Percentiles rank a stretch among this genome's conserved stretches.
Conservation (phyloP, 2,888 invertebrate genomes). For the Amphipoea lucens region DNA sequence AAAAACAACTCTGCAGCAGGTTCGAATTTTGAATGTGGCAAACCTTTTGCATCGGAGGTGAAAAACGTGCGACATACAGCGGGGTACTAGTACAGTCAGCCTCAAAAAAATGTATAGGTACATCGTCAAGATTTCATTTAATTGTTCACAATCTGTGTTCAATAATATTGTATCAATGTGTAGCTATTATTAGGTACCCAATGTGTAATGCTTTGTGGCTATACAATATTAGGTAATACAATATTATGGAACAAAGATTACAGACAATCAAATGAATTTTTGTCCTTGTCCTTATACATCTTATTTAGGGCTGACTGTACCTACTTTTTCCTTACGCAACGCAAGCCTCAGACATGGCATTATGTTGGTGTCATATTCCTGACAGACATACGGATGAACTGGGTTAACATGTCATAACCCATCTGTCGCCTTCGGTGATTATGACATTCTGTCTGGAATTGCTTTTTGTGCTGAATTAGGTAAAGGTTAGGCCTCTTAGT, state of each 20-base stretch:
- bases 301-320: neutral
- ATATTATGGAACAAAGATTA: neutral
- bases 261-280: neutral
- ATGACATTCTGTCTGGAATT: slow-evolving; percentile 27
- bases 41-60: slow-evolving; percentile 22
- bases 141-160: neutral
- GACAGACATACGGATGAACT: slow-evolving; percentile 36
- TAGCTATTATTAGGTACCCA: neutral
- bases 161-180: neutral
- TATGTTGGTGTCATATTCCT: slow-evolving; percentile 33
- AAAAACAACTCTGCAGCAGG: neutral
- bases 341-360: slow-evolving; percentile 2
- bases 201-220: neutral
- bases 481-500: neutral
- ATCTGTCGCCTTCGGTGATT: slow-evolving; percentile 14
- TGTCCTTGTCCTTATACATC: neutral
- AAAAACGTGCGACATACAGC: slow-evolving; percentile 7
- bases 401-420: slow-evolving; percentile 26
- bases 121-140: neutral
- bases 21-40: slow-evolving; percentile 8
- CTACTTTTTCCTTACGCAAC: slow-evolving; percentile 20
- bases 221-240: neutral
- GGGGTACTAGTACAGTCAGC: neutral
- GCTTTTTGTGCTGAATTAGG: slow-evolving; percentile 19
- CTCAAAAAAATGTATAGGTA: neutral